Evolutionary conservation across 2,113 vertebrate genomes (phyloP), one percentile per base, ranked within the genome.

Genomic region (Hypomesus transpacificus): DNA sequence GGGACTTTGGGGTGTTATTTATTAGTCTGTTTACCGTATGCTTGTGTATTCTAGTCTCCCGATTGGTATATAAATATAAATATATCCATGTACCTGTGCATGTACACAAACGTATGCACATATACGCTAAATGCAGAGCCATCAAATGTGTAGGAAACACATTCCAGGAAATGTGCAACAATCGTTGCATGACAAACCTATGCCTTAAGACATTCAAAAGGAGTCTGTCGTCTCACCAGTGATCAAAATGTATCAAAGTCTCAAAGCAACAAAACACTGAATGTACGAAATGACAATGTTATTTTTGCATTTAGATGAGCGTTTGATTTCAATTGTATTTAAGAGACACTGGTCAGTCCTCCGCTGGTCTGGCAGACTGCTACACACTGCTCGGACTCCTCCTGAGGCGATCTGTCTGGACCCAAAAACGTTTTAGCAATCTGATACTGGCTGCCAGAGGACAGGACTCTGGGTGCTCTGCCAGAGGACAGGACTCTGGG

Each of bases 161-260:
- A 46, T 46, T 46, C 39, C 39, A 46, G 39, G 39, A 46, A 46
- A 46, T 46, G 39, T 46, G 39, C 5, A 61, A 62, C 53, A 84
- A 85, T 80, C 86, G 87, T 86, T 82, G 86, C 87, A 85, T 87
- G 81, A 75, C 82, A 57, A 66, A 63, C 85, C 66, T 85, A 78
- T 87, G 89, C 88, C 90, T 91, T 91, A 90, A 67, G 17, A 57
- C 61, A 22, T 61, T 71, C 56, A 72, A 56, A 84, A 77, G 75
- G 22, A 66, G 76, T 74, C 87, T 57, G 54, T 75, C 71, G 74
- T 78, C 24, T 67, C 70, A 56, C 59, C 72, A 71, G 75, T 73
- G 67, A 70, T 59, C 56, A 5, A 64, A 60, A 73, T 73, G 63
- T 77, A 59, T 16, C 39, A 77, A 63, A 52, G 78, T 65, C 9